Evolutionary conservation across 1,140 invertebrate genomes (phyloP).

Genomic region (Conus ventricosus): DNA sequence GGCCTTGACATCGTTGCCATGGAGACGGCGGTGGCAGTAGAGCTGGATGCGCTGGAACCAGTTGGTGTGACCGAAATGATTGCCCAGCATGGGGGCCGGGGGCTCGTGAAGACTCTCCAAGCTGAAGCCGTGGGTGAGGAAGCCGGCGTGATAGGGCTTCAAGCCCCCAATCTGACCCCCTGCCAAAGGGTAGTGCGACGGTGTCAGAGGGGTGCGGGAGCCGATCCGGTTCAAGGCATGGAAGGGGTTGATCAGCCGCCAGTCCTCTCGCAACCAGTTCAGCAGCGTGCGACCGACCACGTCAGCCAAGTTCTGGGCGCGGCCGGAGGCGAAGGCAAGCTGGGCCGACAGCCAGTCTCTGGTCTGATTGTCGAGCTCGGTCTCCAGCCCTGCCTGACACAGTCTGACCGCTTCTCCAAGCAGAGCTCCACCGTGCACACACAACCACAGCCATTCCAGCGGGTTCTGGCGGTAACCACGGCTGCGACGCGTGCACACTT

Average conservation of each 20-base stretch:
- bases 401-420: conserved; percentile 64
- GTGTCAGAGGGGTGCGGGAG: conserved; percentile 55
- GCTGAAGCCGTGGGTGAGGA: conserved; percentile 57
- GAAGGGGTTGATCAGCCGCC: conserved; percentile 64
- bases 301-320: conserved; percentile 61
- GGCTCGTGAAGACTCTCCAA: conserved; percentile 55
- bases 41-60: conserved; percentile 66
- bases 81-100: conserved; percentile 28
- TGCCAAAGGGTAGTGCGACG: conserved; percentile 53
- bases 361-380: conserved; percentile 60
- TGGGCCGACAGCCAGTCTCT: conserved; percentile 64
- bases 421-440: conserved; percentile 65
- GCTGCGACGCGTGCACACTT: conserved; percentile 65
- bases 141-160: conserved; percentile 54
- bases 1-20: conserved; percentile 61
- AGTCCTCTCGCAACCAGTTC: conserved; percentile 67
- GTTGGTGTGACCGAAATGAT: conserved; percentile 49
- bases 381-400: conserved; percentile 59
- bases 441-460: conserved; percentile 70
- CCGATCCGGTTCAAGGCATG: conserved; percentile 58
- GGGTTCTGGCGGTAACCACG: conserved; percentile 67
- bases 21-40: conserved; percentile 65
- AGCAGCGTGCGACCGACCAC: conserved; percentile 65
- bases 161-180: conserved; percentile 43
- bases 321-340: conserved; percentile 51